Percentiles rank a stretch among this genome's conserved stretches.
Conservation (phyloP, 1,140 invertebrate genomes). For the Drosophila pachea region DNA sequence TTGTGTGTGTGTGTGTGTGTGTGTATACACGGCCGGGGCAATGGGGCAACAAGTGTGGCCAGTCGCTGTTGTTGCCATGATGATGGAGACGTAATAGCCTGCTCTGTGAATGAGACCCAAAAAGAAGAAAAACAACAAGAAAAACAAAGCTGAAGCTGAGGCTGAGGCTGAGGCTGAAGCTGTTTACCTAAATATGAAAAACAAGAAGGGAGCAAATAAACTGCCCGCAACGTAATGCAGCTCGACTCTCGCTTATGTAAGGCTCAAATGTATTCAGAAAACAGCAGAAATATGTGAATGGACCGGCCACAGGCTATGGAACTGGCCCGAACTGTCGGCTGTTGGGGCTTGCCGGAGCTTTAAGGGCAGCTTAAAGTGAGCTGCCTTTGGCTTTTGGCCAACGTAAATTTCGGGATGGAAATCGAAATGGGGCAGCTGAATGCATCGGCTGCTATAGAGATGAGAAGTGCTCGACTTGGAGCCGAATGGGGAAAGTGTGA, state of each 20-base stretch:
- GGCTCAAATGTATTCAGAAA: slow-evolving; percentile 15
- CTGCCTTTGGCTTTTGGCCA: no score
- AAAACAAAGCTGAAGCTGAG: background rate
- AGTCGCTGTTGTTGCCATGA: slow-evolving; percentile 12
- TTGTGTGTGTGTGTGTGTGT: background rate
- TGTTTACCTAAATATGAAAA: slow-evolving; percentile 28
- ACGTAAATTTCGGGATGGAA: background rate
- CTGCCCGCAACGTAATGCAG: slow-evolving; percentile 1
- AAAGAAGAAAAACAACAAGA: background rate
- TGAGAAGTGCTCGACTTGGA: no score
- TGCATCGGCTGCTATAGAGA: no score
- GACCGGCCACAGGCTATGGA: no score
- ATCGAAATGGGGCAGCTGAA: no score
- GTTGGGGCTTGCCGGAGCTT: background rate
- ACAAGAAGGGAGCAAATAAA: slow-evolving; percentile 16
- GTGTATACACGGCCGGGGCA: slow-evolving; percentile 9
- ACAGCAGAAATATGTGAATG: slow-evolving; percentile 5
- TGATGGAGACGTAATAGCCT: slow-evolving; percentile 21
- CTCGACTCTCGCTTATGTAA: slow-evolving; percentile 7
- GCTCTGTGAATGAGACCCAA: slow-evolving; percentile 30
- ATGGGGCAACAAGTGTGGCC: slow-evolving; percentile 45
- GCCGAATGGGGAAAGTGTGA: no score
- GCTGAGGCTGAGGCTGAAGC: background rate
- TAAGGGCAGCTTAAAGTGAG: background rate
- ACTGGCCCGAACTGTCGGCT: no score